Base-by-base conservation (phyloP, 2,888 invertebrate genomes). In the Epirrita christyi region DNA sequence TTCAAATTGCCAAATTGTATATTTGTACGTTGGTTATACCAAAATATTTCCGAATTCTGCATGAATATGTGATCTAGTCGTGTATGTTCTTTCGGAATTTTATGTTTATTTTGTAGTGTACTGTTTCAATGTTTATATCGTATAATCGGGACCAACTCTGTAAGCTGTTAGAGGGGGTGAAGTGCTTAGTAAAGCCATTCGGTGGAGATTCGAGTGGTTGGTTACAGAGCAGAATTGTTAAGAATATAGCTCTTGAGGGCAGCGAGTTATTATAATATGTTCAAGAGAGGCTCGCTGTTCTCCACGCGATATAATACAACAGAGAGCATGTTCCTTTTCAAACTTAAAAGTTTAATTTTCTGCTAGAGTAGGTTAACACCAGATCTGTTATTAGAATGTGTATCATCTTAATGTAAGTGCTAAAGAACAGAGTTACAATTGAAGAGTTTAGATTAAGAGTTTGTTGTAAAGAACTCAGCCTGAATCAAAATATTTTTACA, bases 51-150 rank as follows among this genome's bases (percentile, higher is more conserved):
- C 91, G 92, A 92, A 92, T 88, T 88, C 90, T 92, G 83, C 92
- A 92, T 92, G 92, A 90, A 89, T 86, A 91, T 88, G 83, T 87
- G 84, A 91, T 92, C 92, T 92, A 92, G 92, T 91, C 92, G 80
- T 90, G 91, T 92, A 91, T 89, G 91, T 91, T 87, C 88, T 91
- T 88, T 92, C 92, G 92, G 92, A 92, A 88, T 85, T 85, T 83
- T 87, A 86, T 82, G 82, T 85, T 87, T 80, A 88, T 87, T n/a
- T 88, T 86, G 83, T 88, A 90, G 86, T 78, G 77, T 86, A 86
- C 85, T 81, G 79, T 81, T 80, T 77, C 81, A 81, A 81, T 73
- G 80, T 86, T 79, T 81, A 81, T 85, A 79, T 82, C 83, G 87
- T 85, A 80, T 83, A 83, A 80, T 79, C 79, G 92, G 92, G 92